A percentile compares a stretch with the other conserved stretches of the same genome.
Conservation (phyloP, 2,888 invertebrate genomes). For the Philhelius pedissequus region DNA sequence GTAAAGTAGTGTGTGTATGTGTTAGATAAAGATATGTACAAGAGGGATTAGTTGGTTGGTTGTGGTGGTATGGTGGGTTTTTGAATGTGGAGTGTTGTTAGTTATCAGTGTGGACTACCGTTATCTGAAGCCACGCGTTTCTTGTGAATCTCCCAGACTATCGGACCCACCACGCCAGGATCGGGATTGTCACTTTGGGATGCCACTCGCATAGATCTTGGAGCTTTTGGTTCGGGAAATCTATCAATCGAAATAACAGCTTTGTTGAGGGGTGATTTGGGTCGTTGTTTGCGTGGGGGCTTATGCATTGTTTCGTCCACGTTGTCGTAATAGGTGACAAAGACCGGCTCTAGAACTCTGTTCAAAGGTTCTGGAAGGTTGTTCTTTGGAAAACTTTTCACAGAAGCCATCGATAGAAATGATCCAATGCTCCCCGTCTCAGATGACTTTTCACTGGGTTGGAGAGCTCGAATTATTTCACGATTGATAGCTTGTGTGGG, state of each 20-base stretch:
- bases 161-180: slow-evolving; percentile 90
- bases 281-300: slow-evolving; percentile 46
- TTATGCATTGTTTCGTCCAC: slow-evolving; percentile 74
- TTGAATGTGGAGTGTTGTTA: slow-evolving; percentile 58
- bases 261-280: slow-evolving; percentile 68
- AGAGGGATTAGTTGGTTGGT: slow-evolving; percentile 40
- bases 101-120: slow-evolving; percentile 69
- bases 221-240: slow-evolving; percentile 75
- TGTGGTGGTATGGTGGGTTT: slow-evolving; percentile 45
- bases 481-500: slow-evolving; percentile 76
- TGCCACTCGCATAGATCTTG: slow-evolving; percentile 77
- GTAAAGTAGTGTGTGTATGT: slow-evolving; percentile 58
- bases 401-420: slow-evolving; percentile 91
- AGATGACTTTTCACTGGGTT: slow-evolving; percentile 75
- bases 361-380: slow-evolving; percentile 88
- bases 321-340: slow-evolving; percentile 85
- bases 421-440: slow-evolving; percentile 85
- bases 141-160: slow-evolving; percentile 90
- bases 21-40: slow-evolving; percentile 56
- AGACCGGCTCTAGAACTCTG: slow-evolving; percentile 88
- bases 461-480: slow-evolving; percentile 74
- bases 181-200: slow-evolving; percentile 88
- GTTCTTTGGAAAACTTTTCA: slow-evolving; percentile 89
- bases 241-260: slow-evolving; percentile 73
- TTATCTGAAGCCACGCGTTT: slow-evolving; percentile 81